Evolutionary conservation across 2,888 invertebrate genomes (phyloP), one percentile per base, ranked within the genome.

Genomic region (Actias luna): DNA sequence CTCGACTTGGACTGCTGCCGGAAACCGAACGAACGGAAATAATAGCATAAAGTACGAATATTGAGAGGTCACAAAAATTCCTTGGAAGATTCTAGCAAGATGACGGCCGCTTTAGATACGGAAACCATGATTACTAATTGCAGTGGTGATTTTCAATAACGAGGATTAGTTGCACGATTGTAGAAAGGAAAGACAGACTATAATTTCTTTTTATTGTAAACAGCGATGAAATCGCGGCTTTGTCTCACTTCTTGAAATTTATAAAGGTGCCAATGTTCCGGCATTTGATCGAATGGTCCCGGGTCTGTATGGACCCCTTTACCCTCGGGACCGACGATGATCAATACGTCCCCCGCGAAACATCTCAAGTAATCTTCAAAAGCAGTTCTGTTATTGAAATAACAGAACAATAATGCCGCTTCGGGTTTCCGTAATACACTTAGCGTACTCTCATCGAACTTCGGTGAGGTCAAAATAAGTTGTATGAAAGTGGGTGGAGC

Each of bases 341-440:
- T 89, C 61, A 98, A 80, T 65, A 95, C 90, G 42, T 90, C 88
- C 35, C 98, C 96, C 31, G 85, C 77, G 80, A 94, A 96, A 74
- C 93, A 79, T 69, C 93, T 80, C 64, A 97, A 82, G 74, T 97
- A 97, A 12, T 95, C 87, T 14, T 89, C 77, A 82, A 97, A 97
- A 27, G 96, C 96, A 0, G 77, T 70, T 8, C 94, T 93, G 75
- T 96, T 94, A 76, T 97, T 97, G 74, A 97, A 97, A 75, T 97
- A 97, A 77, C 97, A 97, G 81, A 97, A 97, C 59, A 97, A 77
- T 61, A 97, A 76, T 0, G 96, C 95, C 63, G 93, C 93, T 52
- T 92, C 83, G 16, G 83, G 71, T 12, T 83, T 76, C 35, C 87
- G 79, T 2, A 95, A 83, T 61, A 93, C 77, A 39, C 76, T 66